phyloP scores from a whole-genome alignment of 2,888 invertebrate species.

The Ceraclea dissimilis region DNA sequence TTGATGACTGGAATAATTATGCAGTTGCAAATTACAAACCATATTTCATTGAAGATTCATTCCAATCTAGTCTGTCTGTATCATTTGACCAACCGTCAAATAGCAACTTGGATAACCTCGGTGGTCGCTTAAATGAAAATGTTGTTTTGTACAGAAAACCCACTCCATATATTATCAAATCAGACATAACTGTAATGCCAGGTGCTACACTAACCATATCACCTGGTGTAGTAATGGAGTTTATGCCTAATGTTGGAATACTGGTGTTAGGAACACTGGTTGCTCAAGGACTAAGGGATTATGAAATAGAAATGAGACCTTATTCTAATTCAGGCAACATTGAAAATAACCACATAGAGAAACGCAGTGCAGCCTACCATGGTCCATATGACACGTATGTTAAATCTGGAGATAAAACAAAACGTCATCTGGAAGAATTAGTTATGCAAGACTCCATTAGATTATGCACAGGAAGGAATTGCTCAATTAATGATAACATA shows the following conservation, averaged over 20 bases:
- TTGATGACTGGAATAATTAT: constrained; percentile 99
- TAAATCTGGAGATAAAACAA: constrained; percentile 35
- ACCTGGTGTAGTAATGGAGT: constrained; percentile 86
- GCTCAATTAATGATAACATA: constrained; percentile 50
- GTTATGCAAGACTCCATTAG: constrained; percentile 58
- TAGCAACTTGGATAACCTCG: constrained; percentile 60
- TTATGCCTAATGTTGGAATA: constrained; percentile 93
- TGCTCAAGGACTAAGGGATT: constrained; percentile 70
- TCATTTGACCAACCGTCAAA: constrained; percentile 51
- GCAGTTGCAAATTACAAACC: constrained; percentile 88
- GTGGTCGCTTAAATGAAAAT: constrained; percentile 67
- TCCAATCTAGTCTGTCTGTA: constrained; percentile 69
- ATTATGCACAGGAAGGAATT: constrained; percentile 70
- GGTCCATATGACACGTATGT: constrained; percentile 38
- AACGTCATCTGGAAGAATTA: constrained; percentile 51
- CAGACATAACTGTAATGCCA: constrained; percentile 97
- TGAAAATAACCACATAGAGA: constrained; percentile 38
- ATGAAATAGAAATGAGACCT: constrained; percentile 74
- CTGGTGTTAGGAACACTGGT: constrained; percentile 84
- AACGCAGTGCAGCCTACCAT: constrained; percentile 25
- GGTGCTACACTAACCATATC: constrained; percentile 77
- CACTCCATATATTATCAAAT: constrained; percentile 69
- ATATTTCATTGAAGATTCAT: constrained; percentile 69
- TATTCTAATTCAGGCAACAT: constrained; percentile 35
- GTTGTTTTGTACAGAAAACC: constrained; percentile 55